Conservation (phyloP, 2,113 vertebrate species). For the Falcunculus frontatus region DNA sequence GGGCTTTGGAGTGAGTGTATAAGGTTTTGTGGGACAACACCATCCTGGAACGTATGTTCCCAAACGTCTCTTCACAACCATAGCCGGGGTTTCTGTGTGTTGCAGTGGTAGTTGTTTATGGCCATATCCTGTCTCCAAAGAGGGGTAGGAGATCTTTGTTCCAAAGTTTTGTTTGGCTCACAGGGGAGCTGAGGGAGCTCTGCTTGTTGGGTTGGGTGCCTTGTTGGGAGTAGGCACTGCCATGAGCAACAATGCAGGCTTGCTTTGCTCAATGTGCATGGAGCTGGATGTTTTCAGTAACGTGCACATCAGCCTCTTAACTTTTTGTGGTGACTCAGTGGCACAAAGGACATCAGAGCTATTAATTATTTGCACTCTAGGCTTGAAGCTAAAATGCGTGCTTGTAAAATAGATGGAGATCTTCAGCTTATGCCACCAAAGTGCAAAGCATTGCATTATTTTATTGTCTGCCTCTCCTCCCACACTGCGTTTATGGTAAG, state of each 20-base stretch:
- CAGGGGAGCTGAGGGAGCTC: neutral
- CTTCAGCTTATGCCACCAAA: neutral
- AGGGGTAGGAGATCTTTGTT: neutral
- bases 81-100: neutral
- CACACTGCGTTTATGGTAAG: neutral
- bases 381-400: neutral
- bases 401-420: neutral
- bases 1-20: neutral
- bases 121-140: neutral
- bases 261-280: neutral
- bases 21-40: neutral
- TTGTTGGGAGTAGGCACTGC: neutral
- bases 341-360: neutral
- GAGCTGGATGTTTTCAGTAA: neutral
- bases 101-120: neutral
- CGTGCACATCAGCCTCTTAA: neutral
- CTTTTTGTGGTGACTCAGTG: neutral
- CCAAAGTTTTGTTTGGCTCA: neutral
- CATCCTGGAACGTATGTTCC: fast-evolving
- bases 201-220: neutral
- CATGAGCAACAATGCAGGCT: fast-evolving
- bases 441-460: neutral
- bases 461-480: neutral
- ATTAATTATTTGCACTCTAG: neutral
- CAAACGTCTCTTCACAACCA: fast-evolving